Base-by-base conservation (phyloP, 2,113 vertebrate species). In the Conger conger region DNA sequence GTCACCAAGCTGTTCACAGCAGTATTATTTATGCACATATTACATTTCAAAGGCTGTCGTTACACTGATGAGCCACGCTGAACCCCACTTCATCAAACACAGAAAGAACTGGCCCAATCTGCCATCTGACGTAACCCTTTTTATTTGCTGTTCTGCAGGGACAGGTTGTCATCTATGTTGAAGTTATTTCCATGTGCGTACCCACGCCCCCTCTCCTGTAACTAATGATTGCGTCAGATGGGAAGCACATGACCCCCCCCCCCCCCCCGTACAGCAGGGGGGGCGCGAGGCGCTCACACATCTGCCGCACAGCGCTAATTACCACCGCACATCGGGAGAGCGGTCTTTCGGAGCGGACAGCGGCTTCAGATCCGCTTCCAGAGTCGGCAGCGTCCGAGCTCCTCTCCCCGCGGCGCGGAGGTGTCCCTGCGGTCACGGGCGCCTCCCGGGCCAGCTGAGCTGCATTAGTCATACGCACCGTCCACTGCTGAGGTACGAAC, bases 281-380 rank as follows among this genome's bases (percentile, higher is more conserved):
- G 68, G 76, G 30, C 57, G 18, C 63, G 20, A 13, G 9, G 27
- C 11, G 68, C 27, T 7, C 17, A n/a, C 82, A 83, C 82, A 83
- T 83, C 57, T 83, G 82, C 38, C 13, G 11, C 20, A 9, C 82
- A 83, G 82, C 36, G 37, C 82, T 83, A 83, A 83, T 83, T 83
- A 76, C 76, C 30, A 36, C 38, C 53, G 63, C 76, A 83, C n/a
- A 40, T 73, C 40, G 63, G 23, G 82, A 83, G 82, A 83, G 37
- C 11, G 40, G 68, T 11, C 23, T 53, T 73, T 37, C 37, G 35
- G 50, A 83, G 30, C 16, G 37, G n/a, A 40, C 20, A 2, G 68
- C 20, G 23, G 6, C 82, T 80, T 83, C 82, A 83, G 82, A 83
- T 83, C 82, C 27, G 42, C 60, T 27, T 83, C 82, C 82, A 83